Base-by-base conservation (phyloP, 1,140 invertebrate genomes). In the Eumaeus atala region DNA sequence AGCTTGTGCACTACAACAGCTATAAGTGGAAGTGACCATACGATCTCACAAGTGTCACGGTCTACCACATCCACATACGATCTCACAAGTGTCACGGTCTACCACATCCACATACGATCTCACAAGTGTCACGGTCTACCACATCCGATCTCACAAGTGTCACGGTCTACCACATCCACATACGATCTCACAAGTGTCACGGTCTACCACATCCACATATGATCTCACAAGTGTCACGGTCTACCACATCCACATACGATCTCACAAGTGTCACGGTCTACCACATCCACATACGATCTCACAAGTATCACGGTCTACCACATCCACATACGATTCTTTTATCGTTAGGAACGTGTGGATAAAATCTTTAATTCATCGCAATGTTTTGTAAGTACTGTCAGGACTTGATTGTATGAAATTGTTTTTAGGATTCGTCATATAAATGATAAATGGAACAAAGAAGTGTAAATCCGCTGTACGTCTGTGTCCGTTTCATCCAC, bases 21-120 rank as follows among this genome's bases (percentile, higher is more conserved):
- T 44, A 16, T 44, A 44, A 44, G 16, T 44, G 40, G 7, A 44
- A 44, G 16, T 44, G 40, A 44, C 40, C 40, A 16, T 44, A 40
- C 14, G 17, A 16, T 14, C 40, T 3, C 12, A 17, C 16, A 44
- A 44, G 16, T 44, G 40, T 44, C 40, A 44, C 14, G 40, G 40
- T 16, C 40, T 44, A 44, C 40, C 17, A 44, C 14, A 44, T 44
- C 40, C 40, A 17, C 40, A 9, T 16, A 11, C 7, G 38, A 40
- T 44, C 16, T 14, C 16, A 40, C 16, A 14, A 40, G 12, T n/a
- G n/a, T n/a, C n/a, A 14, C 3, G 12, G 36, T 11, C 38, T n/a
- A n/a, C n/a, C n/a, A n/a, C 14, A 44, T 44, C 40, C 40, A 17
- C 40, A 9, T 16, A 11, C 7, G 38, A 40, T 44, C 40, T 3